Evolutionary conservation across 2,888 invertebrate species (phyloP).

Genomic region (Aporophyla nigra): DNA sequence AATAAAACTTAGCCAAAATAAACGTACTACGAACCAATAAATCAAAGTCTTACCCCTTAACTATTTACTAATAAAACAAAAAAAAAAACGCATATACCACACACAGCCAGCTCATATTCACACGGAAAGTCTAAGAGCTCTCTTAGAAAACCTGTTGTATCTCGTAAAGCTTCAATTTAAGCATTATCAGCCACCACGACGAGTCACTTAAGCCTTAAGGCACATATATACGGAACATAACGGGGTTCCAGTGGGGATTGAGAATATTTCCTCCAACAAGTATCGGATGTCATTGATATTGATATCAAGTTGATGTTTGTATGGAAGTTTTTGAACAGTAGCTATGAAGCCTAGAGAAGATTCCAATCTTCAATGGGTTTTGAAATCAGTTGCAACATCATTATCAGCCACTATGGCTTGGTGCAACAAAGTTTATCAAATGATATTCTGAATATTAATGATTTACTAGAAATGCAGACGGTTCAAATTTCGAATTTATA

Average conservation of each 20-base stretch:
- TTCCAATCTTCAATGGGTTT: neutral
- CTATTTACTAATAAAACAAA: neutral
- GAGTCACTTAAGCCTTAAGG: constrained; percentile 74
- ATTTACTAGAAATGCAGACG: neutral
- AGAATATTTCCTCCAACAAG: constrained; percentile 32
- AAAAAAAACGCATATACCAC: constrained; percentile 30
- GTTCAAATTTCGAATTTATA: neutral
- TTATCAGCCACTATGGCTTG: neutral
- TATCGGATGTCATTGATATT: constrained; percentile 51
- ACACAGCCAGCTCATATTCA: constrained; percentile 24
- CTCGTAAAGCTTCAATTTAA: constrained; percentile 74
- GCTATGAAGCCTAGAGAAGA: constrained; percentile 7
- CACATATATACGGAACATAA: constrained; percentile 63
- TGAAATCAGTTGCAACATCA: neutral
- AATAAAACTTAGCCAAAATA: neutral
- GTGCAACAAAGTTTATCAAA: constrained; percentile 6
- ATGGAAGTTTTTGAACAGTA: constrained; percentile 31
- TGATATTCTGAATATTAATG: neutral
- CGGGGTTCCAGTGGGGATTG: constrained; percentile 38
- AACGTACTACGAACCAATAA: neutral
- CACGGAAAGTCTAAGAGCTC: constrained; percentile 61
- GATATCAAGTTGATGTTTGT: constrained; percentile 23
- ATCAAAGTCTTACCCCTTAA: neutral
- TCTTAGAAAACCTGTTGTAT: constrained; percentile 71
- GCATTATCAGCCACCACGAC: constrained; percentile 70